Conservation (phyloP, 2,797 vertebrate genomes). For the Danio tinwini region DNA sequence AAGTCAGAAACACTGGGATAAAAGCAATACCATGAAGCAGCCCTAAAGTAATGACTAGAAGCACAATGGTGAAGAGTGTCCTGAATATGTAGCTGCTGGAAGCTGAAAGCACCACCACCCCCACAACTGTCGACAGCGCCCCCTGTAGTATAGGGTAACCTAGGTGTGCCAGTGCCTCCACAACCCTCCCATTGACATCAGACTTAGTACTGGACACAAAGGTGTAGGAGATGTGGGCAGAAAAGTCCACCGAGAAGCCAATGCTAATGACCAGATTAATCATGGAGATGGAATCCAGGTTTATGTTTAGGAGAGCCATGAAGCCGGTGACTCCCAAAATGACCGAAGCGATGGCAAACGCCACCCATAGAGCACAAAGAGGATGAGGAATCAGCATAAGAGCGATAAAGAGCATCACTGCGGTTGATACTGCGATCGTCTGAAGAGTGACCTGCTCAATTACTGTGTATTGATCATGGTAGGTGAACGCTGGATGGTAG, state of each 20-base stretch:
- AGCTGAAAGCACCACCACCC: conserved; percentile 78
- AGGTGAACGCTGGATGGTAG: conserved; percentile 86
- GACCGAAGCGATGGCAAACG: conserved; percentile 84
- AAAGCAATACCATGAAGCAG: conserved; percentile 83
- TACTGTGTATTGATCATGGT: conserved; percentile 84
- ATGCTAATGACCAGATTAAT: conserved; percentile 89
- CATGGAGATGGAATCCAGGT: conserved; percentile 88
- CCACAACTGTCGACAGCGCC: conserved; percentile 83
- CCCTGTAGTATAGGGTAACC: conserved; percentile 87
- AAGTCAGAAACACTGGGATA: conserved; percentile 86
- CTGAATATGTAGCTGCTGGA: conserved; percentile 86
- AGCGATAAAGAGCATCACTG: conserved; percentile 80
- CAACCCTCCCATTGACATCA: conserved; percentile 69
- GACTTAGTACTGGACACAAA: conserved; percentile 78
- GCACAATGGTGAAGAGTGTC: conserved; percentile 88
- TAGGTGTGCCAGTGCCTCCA: conserved; percentile 77
- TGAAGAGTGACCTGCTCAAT: conserved; percentile 80
- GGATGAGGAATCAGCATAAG: conserved; percentile 83
- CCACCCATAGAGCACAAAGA: conserved; percentile 84
- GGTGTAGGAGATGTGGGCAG: conserved; percentile 85
- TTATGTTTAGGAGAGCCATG: conserved; percentile 83
- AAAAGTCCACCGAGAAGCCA: conserved; percentile 91
- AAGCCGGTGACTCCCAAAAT: conserved; percentile 83
- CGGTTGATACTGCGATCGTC: conserved; percentile 76
- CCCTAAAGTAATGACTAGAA: conserved; percentile 85